These are phyloP conservation scores for Calvadosia cruxmelitensis DNA, from an alignment of 30 jellyfish, hydroid and myxozoan genomes.

Conservation along the genomic window DNA sequence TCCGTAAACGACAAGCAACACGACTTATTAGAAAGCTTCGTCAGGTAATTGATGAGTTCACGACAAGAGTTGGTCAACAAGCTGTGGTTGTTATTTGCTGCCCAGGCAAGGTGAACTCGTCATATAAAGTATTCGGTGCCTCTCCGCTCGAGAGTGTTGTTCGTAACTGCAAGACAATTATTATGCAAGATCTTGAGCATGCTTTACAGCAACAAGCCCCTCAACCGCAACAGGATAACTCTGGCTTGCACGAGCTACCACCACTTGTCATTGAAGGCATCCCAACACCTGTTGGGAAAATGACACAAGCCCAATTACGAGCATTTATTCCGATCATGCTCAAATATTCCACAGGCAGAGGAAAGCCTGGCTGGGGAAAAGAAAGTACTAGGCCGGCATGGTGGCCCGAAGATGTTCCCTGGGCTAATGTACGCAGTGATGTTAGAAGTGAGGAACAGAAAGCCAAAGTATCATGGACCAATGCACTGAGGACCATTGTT, in stretches of 20 bases:
- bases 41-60: constrained; percentile 79
- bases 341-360: constrained; percentile 94
- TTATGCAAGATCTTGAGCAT: constrained; percentile 81
- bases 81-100: constrained; percentile 93
- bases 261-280: constrained; percentile 97
- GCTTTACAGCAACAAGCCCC: constrained; percentile 90
- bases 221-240: constrained; percentile 68
- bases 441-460: constrained; percentile 87
- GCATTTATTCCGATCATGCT: constrained; percentile 98
- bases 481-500: constrained; percentile 75
- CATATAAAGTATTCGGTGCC: constrained; percentile 93
- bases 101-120: constrained; percentile 90
- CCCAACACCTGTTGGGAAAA: constrained; percentile 97
- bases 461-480: constrained; percentile 90
- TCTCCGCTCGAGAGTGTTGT: constrained; percentile 92
- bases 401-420: constrained; percentile 99
- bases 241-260: constrained; percentile 88
- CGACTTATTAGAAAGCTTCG: constrained; percentile 76
- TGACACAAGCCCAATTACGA: constrained; percentile 98
- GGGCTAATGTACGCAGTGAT: constrained; percentile 99
- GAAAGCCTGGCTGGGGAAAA: constrained; percentile 99
- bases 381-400: constrained; percentile 94
- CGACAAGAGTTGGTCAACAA: constrained; percentile 97
- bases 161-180: constrained; percentile 56
- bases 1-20: constrained; percentile 97